A percentile compares a stretch with the other conserved stretches of the same genome.
Conservation (phyloP, 2,797 vertebrate genomes). For the Acrocephalus scirpaceus region DNA sequence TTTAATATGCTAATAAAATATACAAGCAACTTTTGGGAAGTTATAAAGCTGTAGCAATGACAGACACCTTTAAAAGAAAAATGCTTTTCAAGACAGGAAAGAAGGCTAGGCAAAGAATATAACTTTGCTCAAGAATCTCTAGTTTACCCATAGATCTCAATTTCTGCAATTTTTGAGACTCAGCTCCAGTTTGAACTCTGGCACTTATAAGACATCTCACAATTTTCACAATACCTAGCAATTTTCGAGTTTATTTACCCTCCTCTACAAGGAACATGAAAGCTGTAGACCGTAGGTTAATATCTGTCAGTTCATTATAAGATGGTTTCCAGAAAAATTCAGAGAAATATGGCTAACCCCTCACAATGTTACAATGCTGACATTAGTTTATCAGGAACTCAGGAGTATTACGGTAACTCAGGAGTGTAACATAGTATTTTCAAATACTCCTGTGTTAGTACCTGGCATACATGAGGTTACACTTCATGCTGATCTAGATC, state of each 20-base stretch:
- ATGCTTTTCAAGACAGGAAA: neutral
- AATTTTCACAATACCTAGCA: neutral
- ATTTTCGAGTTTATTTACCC: neutral
- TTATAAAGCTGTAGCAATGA: neutral
- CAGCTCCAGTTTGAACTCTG: neutral
- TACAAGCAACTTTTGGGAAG: neutral
- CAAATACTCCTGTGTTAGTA: neutral
- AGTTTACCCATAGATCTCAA: neutral
- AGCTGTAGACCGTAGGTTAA: neutral
- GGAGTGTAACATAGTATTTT: accelerated
- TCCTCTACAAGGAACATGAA: neutral
- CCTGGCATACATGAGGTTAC: neutral
- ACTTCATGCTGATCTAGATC: neutral
- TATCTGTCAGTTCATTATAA: neutral
- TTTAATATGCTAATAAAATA: neutral
- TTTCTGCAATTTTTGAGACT: neutral
- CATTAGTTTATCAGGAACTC: neutral
- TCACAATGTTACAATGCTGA: neutral
- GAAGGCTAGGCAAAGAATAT: neutral
- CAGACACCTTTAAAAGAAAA: neutral
- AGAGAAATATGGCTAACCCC: neutral
- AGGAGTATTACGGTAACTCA: neutral
- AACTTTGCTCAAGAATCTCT: neutral
- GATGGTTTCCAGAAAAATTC: neutral
- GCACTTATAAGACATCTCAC: neutral